Evolutionary conservation across 2,113 vertebrate species (phyloP).

Genomic region (Hippopotamus amphibius): DNA sequence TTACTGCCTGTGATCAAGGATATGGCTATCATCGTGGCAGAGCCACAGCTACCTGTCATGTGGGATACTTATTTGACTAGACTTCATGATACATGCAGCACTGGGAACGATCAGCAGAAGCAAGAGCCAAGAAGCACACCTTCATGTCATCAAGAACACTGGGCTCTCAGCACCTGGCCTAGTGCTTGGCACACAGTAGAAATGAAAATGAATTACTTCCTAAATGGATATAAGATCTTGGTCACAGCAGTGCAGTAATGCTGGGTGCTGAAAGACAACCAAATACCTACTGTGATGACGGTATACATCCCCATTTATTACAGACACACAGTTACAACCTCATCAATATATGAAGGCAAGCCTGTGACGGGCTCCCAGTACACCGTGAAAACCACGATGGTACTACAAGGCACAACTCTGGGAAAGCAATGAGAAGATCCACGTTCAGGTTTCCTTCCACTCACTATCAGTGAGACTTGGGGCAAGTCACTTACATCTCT

Average conservation of each 20-base stretch:
- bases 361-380: background rate
- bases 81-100: background rate
- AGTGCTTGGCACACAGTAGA: background rate
- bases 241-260: background rate
- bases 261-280: background rate
- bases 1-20: background rate
- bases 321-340: background rate
- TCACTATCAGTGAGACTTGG: background rate
- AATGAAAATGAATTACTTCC: background rate
- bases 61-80: background rate
- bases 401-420: background rate
- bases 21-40: background rate
- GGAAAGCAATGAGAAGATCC: background rate
- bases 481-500: background rate
- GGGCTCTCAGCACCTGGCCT: background rate
- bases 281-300: background rate
- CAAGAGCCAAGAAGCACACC: background rate
- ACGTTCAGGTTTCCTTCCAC: background rate
- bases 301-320: background rate
- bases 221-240: background rate
- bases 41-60: background rate
- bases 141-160: background rate
- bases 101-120: background rate
- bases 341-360: background rate
- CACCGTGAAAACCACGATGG: background rate